Percentiles rank a stretch among this genome's conserved stretches.
Evolutionary conservation across 2,888 invertebrate genomes (phyloP).

Genomic region (Drosophila meridionalis): DNA sequence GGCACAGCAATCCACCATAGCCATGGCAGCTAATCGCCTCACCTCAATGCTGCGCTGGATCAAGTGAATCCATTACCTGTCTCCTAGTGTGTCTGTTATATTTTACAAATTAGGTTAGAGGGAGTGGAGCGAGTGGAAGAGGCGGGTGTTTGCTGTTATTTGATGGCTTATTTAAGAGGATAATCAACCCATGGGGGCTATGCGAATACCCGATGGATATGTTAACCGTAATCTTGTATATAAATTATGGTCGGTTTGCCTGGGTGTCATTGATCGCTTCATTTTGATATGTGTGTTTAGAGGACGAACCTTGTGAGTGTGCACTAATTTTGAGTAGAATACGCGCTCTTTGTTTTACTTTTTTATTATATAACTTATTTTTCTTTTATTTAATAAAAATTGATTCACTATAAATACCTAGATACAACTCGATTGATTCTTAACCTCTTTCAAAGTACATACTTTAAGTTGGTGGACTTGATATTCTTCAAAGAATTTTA

Average conservation of each 20-base stretch:
- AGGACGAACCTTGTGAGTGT: slow-evolving; percentile 3
- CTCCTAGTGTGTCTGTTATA: slow-evolving; percentile 45
- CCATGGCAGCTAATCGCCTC: slow-evolving; percentile 92
- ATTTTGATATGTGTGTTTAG: not conserved
- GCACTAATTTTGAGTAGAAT: slow-evolving; percentile 17
- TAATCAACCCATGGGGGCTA: slow-evolving; percentile 1
- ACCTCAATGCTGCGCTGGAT: slow-evolving; percentile 91
- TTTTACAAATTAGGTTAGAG: slow-evolving; percentile 65
- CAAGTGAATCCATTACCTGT: slow-evolving; percentile 62
- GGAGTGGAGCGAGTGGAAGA: not conserved
- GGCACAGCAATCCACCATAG: slow-evolving; percentile 86
- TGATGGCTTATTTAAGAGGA: slow-evolving; percentile 7
- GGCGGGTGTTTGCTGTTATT: slow-evolving; percentile 5
- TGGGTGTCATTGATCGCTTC: slow-evolving; percentile 11
- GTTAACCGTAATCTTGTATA: not conserved
- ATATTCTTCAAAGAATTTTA: slow-evolving; percentile 17
- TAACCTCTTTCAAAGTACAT: slow-evolving; percentile 53
- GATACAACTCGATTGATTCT: slow-evolving; percentile 57
- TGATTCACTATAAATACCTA: slow-evolving; percentile 74
- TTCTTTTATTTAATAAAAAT: slow-evolving; percentile 74
- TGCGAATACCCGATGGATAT: not conserved
- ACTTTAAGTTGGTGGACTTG: slow-evolving; percentile 51
- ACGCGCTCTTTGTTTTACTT: slow-evolving; percentile 23
- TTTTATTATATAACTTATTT: slow-evolving; percentile 70
- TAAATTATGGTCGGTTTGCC: not conserved